Evolutionary conservation across 2,797 vertebrate genomes (phyloP), one percentile per base, ranked within the genome.

Genomic region (Sebastes goodei): DNA sequence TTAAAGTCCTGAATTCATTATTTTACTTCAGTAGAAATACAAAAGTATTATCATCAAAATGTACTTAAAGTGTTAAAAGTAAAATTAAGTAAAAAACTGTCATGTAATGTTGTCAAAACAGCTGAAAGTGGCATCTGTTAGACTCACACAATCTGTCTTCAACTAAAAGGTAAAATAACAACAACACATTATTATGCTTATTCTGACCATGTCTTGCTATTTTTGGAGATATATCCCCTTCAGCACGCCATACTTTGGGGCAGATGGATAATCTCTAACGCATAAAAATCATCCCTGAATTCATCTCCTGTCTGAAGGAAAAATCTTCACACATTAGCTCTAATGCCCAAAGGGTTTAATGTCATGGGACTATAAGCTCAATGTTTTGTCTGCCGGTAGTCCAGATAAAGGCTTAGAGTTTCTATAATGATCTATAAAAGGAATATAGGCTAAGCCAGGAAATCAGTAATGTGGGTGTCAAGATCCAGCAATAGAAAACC

Each of bases 401-500:
- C 38, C 68, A 15, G 21, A 74, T 63, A 77, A 65, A 80, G 49
- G 42, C 15, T 83, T 56, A 49, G 17, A 46, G 56, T 59, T 56
- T 55, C 49, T 69, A 82, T 71, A 71, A 73, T 78, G 79, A 85
- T 69, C 69, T 49, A 62, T 23, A 63, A 57, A 74, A 81, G 15
- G n/a, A 71, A 79, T 57, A 80, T 42, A 80, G 70, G 53, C 38
- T 71, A 76, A 81, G n/a, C 62, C 60, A 82, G 67, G 42, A 79
- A 81, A 86, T 80, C 67, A 68, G 15, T 33, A 76, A 55, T 78
- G 83, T 90, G 85, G 75, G 86, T 86, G 87, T 86, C 67, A 81
- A 57, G 17, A 83, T 52, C 20, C 71, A 74, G 71, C 29, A 59
- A 52, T 25, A 56, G 4, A 60, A 69, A 57, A 12, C 4, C 20